Evolutionary conservation across 2,888 invertebrate species (phyloP).

Genomic region (Drosophila percnosoma): DNA sequence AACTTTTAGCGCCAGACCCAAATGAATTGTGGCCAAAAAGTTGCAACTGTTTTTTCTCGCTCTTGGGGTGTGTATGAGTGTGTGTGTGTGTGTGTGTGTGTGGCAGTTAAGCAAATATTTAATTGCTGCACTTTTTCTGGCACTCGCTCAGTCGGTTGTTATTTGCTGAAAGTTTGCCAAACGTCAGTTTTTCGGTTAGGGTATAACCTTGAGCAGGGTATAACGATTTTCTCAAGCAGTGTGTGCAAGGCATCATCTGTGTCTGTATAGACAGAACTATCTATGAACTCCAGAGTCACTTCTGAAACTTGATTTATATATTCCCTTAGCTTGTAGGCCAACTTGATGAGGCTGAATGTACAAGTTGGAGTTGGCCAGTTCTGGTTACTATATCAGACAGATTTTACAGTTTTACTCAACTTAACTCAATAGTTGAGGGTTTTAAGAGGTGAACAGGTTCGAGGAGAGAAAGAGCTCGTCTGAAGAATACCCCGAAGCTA

Average conservation of each 20-base stretch:
- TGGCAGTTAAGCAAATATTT: constrained; percentile 83
- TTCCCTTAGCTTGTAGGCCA: not conserved
- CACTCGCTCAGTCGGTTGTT: constrained; percentile 37
- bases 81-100: constrained; percentile 16
- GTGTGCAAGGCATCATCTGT: not conserved
- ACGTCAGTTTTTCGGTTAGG: constrained; percentile 38
- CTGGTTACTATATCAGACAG: not conserved
- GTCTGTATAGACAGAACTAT: not conserved
- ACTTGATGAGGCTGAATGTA: no score
- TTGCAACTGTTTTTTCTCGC: constrained; percentile 56
- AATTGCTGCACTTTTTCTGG: constrained; percentile 83
- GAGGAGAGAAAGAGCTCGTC: no score
- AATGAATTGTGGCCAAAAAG: constrained; percentile 82
- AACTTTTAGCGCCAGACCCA: constrained; percentile 56
- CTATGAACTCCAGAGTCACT: not conserved
- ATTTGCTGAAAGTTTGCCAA: constrained; percentile 70
- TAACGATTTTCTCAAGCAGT: not conserved
- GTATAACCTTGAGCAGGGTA: not conserved
- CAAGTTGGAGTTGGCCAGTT: not conserved
- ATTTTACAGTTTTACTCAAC: no score
- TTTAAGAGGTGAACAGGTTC: no score
- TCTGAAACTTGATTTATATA: not conserved
- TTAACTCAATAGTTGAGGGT: no score
- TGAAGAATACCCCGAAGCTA: no score
- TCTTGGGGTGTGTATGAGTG: constrained; percentile 5